A percentile compares a stretch with the other conserved stretches of the same genome.
These are phyloP conservation scores for Folsomia candida DNA, from an alignment of 2,888 invertebrate genomes.

Conservation along the genomic window DNA sequence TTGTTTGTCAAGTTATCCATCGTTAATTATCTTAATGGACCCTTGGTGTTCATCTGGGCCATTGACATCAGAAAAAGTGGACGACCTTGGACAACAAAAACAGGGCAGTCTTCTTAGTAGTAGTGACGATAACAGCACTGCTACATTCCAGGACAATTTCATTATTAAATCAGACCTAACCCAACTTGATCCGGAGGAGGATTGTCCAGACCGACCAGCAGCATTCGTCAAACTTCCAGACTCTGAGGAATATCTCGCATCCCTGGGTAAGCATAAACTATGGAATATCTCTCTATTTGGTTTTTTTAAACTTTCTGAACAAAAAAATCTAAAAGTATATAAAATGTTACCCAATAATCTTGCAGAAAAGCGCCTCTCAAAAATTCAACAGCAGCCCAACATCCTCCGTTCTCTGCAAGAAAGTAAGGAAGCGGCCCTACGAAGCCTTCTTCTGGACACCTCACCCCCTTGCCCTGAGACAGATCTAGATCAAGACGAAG, in stretches of 20 bases:
- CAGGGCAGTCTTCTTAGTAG: no score
- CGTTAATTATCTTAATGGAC: no score
- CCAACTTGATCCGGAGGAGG: no score
- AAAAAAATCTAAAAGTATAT: background rate
- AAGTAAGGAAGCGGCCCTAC: conserved; percentile 62
- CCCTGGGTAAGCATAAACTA: conserved; percentile 66
- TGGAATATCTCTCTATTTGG: no score
- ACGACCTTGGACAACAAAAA: no score
- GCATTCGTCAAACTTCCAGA: conserved; percentile 58
- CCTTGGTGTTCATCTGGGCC: no score
- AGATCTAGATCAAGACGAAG: no score
- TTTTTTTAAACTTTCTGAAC: background rate
- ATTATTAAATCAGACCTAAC: no score
- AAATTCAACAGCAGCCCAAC: conserved; percentile 48
- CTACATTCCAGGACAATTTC: background rate
- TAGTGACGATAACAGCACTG: background rate
- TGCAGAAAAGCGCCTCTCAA: background rate
- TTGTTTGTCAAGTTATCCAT: no score
- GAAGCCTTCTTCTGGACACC: conserved; percentile 60
- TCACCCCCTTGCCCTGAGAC: no score
- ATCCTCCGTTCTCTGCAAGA: conserved; percentile 61
- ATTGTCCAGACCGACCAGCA: no score
- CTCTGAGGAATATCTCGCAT: conserved; percentile 66
- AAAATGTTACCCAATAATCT: background rate
- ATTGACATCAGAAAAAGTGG: no score